Conservation (phyloP, 2,113 vertebrate species). For the Polyodon spathula region DNA sequence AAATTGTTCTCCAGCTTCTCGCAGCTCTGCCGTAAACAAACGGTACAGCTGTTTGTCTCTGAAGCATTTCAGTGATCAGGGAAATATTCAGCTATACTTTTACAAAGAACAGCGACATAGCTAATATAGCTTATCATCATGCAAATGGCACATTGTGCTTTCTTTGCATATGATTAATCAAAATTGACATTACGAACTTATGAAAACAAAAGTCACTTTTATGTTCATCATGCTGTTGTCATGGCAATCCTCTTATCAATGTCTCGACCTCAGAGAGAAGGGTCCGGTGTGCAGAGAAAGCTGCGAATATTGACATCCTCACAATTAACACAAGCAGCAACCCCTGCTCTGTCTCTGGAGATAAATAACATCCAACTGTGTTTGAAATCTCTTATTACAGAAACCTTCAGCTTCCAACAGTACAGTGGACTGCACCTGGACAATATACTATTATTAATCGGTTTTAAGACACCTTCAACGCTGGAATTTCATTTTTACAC, state of each 20-base stretch:
- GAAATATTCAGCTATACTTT: slow-evolving; percentile 28
- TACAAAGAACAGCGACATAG: slow-evolving; percentile 23
- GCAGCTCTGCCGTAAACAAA: slow-evolving; percentile 59
- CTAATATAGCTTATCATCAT: slow-evolving; percentile 32
- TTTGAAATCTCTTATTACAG: not conserved
- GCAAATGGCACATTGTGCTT: slow-evolving; percentile 43
- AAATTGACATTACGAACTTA: slow-evolving; percentile 56
- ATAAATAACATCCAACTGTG: slow-evolving; percentile 19
- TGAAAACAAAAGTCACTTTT: slow-evolving; percentile 46
- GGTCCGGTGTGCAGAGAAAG: slow-evolving; percentile 34
- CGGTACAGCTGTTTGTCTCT: slow-evolving; percentile 30
- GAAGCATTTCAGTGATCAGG: slow-evolving; percentile 27
- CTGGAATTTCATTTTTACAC: no score
- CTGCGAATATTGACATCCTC: slow-evolving; percentile 32
- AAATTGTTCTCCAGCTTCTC: slow-evolving; percentile 91
- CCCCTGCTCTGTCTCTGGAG: slow-evolving; percentile 17
- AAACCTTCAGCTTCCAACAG: not conserved
- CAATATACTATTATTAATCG: no score
- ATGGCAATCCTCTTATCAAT: slow-evolving; percentile 48
- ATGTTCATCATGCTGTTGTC: slow-evolving; percentile 51
- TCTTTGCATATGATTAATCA: slow-evolving; percentile 52
- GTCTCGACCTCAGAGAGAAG: slow-evolving; percentile 34
- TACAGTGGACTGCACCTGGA: not conserved
- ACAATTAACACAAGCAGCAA: slow-evolving; percentile 31
- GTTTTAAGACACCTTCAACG: no score